These are phyloP conservation scores for Hystrix cristata DNA, from an alignment of 2,113 vertebrate species.

Conservation along the genomic window DNA sequence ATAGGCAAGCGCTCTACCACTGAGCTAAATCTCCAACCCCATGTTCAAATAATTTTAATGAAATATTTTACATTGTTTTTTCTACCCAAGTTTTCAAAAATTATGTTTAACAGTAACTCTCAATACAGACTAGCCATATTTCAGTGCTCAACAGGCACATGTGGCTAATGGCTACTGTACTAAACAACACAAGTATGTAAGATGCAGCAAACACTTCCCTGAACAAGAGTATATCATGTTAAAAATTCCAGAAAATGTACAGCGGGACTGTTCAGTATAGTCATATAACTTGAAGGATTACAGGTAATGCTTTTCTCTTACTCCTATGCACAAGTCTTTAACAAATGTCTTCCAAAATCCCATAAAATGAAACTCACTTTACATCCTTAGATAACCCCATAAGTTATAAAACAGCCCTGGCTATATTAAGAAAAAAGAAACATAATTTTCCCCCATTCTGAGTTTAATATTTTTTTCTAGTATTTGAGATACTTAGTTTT, in stretches of 20 bases:
- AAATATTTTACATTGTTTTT: conserved; percentile 24
- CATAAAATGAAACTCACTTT: not conserved
- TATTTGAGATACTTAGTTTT: conserved; percentile 19
- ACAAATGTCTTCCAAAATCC: conserved; percentile 25
- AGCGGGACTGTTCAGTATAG: not conserved
- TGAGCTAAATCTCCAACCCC: too few species aligned
- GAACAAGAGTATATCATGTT: not conserved
- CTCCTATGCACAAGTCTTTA: not conserved
- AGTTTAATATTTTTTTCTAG: conserved; percentile 54
- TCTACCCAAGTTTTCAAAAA: conserved; percentile 43
- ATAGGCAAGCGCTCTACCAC: too few species aligned
- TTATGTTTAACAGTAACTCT: not conserved
- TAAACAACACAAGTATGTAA: not conserved
- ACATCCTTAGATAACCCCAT: not conserved
- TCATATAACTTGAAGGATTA: not conserved
- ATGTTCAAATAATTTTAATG: not conserved
- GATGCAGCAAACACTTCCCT: not conserved
- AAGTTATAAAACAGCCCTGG: conserved; percentile 13
- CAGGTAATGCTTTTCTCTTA: not conserved
- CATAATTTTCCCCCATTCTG: not conserved
- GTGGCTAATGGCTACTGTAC: not conserved
- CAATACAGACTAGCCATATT: not conserved
- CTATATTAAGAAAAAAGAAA: not conserved
- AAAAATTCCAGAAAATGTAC: conserved; percentile 27
- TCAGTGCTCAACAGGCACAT: not conserved